These are phyloP conservation scores for Eublepharis macularius DNA, from an alignment of 2,113 vertebrate species.

Conservation along the genomic window DNA sequence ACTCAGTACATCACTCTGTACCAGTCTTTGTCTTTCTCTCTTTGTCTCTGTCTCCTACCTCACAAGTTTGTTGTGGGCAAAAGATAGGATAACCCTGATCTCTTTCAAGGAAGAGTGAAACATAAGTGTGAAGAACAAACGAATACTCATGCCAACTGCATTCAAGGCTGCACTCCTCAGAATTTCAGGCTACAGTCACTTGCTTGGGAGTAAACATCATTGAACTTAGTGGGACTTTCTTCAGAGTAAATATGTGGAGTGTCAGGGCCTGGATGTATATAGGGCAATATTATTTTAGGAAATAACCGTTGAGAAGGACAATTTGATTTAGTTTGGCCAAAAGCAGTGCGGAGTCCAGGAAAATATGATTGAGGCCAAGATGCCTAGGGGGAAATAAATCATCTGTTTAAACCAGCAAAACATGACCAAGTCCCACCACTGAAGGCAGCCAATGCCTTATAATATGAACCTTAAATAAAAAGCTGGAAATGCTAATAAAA, in stretches of 20 bases:
- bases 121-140: too few species aligned
- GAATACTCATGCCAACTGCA: constrained; percentile 42
- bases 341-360: constrained; percentile 45
- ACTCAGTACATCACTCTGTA: too few species aligned
- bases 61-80: too few species aligned
- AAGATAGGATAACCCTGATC: too few species aligned
- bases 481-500: constrained; percentile 50
- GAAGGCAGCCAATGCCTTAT: constrained; percentile 55
- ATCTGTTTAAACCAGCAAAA: constrained; percentile 56
- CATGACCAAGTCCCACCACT: constrained; percentile 45
- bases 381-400: constrained; percentile 58
- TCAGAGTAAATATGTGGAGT: neutral
- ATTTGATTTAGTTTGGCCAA: neutral
- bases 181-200: constrained; percentile 15
- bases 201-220: neutral
- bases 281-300: constrained; percentile 43
- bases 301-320: constrained; percentile 32
- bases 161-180: constrained; percentile 12
- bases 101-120: too few species aligned
- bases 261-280: constrained; percentile 15
- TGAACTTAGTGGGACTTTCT: neutral
- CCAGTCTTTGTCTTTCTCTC: too few species aligned
- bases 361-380: constrained; percentile 43
- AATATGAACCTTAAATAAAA: constrained; percentile 33
- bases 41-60: too few species aligned